Percentiles rank a stretch among this genome's conserved stretches.
Evolutionary conservation across 2,888 invertebrate genomes (phyloP).

Genomic region (Strigamia transsilvanica): DNA sequence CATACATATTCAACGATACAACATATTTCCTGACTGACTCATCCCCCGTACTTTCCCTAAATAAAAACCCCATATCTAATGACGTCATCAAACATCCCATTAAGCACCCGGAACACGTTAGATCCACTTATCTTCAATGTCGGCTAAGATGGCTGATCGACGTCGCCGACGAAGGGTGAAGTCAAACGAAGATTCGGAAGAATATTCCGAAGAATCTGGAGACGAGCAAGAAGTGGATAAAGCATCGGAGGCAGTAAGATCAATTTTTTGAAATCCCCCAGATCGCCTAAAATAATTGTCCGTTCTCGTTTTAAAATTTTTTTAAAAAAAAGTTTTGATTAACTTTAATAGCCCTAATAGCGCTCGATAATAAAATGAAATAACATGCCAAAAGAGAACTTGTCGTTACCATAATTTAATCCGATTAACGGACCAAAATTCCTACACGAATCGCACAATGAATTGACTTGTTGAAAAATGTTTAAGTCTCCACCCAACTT

Average conservation of each 20-base stretch:
- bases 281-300: neutral
- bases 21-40: neutral
- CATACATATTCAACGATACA: neutral
- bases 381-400: neutral
- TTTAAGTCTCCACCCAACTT: neutral
- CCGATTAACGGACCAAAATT: neutral
- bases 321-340: conserved; percentile 27
- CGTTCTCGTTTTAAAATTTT: neutral
- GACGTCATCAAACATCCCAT: neutral
- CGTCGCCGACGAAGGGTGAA: conserved; percentile 53
- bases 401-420: neutral
- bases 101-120: neutral
- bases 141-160: conserved; percentile 54
- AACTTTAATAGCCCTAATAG: conserved; percentile 20
- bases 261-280: neutral
- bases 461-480: conserved; percentile 8
- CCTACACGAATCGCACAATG: neutral
- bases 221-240: conserved; percentile 55
- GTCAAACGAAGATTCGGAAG: conserved; percentile 55
- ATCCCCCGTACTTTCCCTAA: too few relatives aligned
- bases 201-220: conserved; percentile 54
- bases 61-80: neutral
- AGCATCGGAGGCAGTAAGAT: conserved; percentile 53
- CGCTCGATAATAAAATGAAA: neutral
- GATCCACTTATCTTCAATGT: neutral